phyloP scores from a whole-genome alignment of 1,140 invertebrate genomes.

The Medauroidea extradentata region DNA sequence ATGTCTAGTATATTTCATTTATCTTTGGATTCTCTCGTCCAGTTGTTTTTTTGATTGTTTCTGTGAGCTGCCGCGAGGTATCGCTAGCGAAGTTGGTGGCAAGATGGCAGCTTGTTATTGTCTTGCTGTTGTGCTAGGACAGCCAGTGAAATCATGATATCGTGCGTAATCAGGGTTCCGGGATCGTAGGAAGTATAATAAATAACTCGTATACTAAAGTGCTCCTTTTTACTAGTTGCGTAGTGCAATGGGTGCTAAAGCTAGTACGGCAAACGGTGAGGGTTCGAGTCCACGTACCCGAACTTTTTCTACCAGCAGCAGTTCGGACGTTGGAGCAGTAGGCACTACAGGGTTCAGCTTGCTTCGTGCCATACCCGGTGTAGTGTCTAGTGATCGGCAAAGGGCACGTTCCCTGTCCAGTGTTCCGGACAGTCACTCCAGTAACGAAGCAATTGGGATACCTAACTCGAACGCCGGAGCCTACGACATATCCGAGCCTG shows the following conservation, averaged over 20 bases:
- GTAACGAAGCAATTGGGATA: constrained; percentile 53
- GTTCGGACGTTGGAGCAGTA: constrained; percentile 55
- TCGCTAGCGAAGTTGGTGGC: constrained; percentile 3
- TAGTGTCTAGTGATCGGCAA: constrained; percentile 67
- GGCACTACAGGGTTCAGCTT: constrained; percentile 63
- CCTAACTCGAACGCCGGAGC: constrained; percentile 41
- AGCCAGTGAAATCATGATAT: no score
- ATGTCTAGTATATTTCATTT: no score
- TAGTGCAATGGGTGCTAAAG: constrained; percentile 69
- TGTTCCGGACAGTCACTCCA: constrained; percentile 63
- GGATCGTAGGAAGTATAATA: neutral
- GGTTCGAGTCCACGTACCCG: constrained; percentile 64
- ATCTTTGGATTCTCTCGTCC: no score
- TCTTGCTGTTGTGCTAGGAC: neutral
- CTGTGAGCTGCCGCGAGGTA: neutral
- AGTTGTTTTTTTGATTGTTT: no score
- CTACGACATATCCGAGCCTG: constrained; percentile 55
- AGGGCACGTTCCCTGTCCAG: constrained; percentile 76
- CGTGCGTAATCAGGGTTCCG: constrained; percentile 1
- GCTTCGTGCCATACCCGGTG: constrained; percentile 65
- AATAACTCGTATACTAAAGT: neutral
- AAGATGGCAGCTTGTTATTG: constrained; percentile 17
- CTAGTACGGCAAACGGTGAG: constrained; percentile 68
- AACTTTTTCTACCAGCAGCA: constrained; percentile 73
- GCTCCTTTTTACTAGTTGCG: no score